Conservation (phyloP, 2,113 vertebrate species). For the human (Homo sapiens) region DNA sequence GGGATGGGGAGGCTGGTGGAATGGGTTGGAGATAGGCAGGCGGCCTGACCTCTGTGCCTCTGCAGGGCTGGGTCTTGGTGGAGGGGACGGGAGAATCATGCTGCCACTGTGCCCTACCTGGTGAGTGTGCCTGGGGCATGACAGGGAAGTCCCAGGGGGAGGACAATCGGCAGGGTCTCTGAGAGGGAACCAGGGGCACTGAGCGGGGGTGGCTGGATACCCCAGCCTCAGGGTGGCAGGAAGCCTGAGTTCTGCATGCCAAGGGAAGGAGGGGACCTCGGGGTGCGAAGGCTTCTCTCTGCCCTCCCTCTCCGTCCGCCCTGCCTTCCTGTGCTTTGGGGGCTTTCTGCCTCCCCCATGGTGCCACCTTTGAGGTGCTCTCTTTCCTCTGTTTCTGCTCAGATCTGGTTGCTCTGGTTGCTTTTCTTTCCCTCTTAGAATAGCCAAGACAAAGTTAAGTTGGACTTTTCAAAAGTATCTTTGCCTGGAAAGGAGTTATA, state of each 20-base stretch:
- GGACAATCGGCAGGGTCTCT: neutral
- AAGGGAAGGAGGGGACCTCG: neutral
- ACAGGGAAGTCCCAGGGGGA: neutral
- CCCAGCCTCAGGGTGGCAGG: neutral
- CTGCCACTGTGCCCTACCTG: constrained; percentile 85
- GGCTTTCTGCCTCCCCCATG: neutral
- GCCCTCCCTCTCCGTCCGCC: neutral
- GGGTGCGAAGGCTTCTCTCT: neutral
- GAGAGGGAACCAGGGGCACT: neutral
- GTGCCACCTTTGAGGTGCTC: neutral
- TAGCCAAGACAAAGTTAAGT: neutral
- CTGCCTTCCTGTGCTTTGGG: neutral
- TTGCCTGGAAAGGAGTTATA: neutral
- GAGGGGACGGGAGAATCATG: constrained; percentile 84
- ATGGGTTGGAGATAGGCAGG: rapidly evolving
- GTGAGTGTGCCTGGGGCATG: constrained; percentile 52
- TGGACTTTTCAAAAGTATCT: neutral
- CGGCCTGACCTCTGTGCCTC: neutral
- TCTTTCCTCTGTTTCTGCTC: neutral
- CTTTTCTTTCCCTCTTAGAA: neutral
- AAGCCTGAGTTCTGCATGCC: neutral
- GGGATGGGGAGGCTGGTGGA: neutral
- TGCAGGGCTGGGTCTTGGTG: constrained; percentile 86
- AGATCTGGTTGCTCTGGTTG: neutral
- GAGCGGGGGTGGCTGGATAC: neutral